Evolutionary conservation across 2,888 invertebrate species (phyloP).

Genomic region (Eulithis testata): DNA sequence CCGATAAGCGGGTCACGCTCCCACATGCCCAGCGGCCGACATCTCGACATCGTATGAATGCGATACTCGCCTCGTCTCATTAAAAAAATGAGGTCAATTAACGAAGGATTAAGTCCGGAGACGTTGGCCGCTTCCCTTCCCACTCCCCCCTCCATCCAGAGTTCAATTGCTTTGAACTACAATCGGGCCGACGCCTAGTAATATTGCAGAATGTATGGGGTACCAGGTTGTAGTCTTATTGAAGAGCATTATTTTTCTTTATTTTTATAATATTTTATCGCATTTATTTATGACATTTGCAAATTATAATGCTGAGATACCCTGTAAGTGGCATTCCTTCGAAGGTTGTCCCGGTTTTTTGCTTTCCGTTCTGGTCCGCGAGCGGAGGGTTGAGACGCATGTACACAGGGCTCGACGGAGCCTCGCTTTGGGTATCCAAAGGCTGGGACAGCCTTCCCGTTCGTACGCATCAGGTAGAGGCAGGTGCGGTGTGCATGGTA

Average conservation of each 20-base stretch:
- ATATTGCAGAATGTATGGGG: constrained; percentile 80
- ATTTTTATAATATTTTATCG: constrained; percentile 78
- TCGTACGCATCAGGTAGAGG: constrained; percentile 56
- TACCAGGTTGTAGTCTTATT: constrained; percentile 81
- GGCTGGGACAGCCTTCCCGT: constrained; percentile 82
- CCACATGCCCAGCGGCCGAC: constrained; percentile 61
- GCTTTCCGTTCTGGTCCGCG: constrained; percentile 81
- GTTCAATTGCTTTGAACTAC: constrained; percentile 79
- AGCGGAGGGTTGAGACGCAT: constrained; percentile 62
- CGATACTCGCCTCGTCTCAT: constrained; percentile 61
- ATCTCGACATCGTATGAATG: constrained; percentile 58
- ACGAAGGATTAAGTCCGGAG: constrained; percentile 74
- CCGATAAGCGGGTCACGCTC: constrained; percentile 53
- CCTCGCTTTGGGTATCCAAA: constrained; percentile 56
- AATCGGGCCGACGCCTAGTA: constrained; percentile 68
- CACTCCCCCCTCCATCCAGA: constrained; percentile 48
- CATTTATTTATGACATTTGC: constrained; percentile 79
- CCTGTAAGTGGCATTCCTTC: constrained; percentile 81
- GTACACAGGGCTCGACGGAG: constrained; percentile 56
- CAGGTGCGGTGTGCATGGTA: constrained; percentile 64
- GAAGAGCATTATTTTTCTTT: constrained; percentile 71
- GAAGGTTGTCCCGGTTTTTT: constrained; percentile 86
- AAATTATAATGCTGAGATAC: constrained; percentile 70
- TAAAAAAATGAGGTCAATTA: constrained; percentile 79
- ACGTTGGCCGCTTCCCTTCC: constrained; percentile 67